Conservation (phyloP, 2,113 vertebrate species). For the Poeciliopsis occidentalis region DNA sequence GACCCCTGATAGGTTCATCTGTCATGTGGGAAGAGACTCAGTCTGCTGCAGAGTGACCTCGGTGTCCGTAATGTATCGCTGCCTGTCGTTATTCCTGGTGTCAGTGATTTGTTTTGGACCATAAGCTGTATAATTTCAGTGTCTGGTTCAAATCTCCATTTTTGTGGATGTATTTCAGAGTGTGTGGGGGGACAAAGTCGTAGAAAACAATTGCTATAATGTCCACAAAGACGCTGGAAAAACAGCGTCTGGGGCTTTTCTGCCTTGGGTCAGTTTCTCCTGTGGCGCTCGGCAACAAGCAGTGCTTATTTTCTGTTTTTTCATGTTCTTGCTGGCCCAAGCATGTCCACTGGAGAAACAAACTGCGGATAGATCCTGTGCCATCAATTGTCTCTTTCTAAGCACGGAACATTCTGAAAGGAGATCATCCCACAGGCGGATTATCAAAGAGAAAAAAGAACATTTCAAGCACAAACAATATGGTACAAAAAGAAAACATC, state of each 20-base stretch:
- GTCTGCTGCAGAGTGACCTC: constrained; percentile 54
- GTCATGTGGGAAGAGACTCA: constrained; percentile 20
- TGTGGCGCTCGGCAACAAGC: constrained; percentile 33
- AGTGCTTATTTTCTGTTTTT: constrained; percentile 20
- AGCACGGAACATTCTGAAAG: neutral
- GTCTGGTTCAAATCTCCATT: constrained; percentile 70
- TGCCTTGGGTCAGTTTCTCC: constrained; percentile 19
- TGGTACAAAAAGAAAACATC: neutral
- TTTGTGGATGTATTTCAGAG: constrained; percentile 53
- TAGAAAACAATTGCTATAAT: constrained; percentile 48
- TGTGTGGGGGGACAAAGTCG: constrained; percentile 27
- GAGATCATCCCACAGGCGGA: neutral
- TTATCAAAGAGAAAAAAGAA: neutral
- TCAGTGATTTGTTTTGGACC: constrained; percentile 74
- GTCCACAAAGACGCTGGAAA: constrained; percentile 32
- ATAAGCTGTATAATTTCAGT: constrained; percentile 74
- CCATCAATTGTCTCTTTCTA: neutral
- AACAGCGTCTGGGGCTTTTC: constrained; percentile 21
- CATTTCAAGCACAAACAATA: neutral
- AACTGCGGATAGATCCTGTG: neutral
- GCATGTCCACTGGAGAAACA: neutral
- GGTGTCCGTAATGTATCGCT: constrained; percentile 45
- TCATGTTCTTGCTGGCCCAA: constrained; percentile 10
- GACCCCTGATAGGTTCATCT: constrained; percentile 27
- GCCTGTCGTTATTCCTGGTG: constrained; percentile 68